These are phyloP conservation scores for Coregonus sp. DNA, from an alignment of 2,797 vertebrate species.

Conservation along the genomic window DNA sequence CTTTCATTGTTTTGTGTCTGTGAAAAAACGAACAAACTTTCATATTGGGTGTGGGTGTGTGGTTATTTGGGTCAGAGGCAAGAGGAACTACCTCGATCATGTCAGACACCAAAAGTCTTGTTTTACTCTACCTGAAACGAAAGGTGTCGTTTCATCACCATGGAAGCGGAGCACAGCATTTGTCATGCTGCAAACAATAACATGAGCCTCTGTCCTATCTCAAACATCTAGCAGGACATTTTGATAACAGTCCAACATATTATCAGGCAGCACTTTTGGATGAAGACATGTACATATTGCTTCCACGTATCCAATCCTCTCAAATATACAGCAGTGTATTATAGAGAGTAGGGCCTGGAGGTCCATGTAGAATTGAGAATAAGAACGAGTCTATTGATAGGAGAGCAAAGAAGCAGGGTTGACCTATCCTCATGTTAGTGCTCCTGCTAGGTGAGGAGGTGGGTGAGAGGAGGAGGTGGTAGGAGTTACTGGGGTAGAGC, in stretches of 20 bases:
- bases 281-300: no score
- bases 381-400: no score
- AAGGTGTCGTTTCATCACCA: background rate
- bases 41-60: background rate
- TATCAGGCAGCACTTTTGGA: no score
- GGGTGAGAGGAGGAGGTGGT: no score
- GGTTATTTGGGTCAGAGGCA: background rate
- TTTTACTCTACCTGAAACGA: background rate
- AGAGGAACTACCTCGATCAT: slow-evolving; percentile 27
- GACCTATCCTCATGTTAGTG: background rate
- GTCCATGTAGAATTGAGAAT: no score
- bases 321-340: no score
- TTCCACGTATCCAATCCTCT: no score
- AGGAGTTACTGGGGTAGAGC: slow-evolving; percentile 1
- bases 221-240: background rate
- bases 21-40: background rate
- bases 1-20: background rate
- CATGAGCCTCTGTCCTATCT: background rate
- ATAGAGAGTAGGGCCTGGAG: no score
- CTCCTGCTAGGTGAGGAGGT: no score
- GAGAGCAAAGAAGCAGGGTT: no score
- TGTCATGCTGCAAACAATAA: background rate
- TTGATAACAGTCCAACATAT: background rate
- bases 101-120: slow-evolving; percentile 22
- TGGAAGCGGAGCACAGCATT: background rate